phyloP scores from a whole-genome alignment of 1,140 invertebrate species.

The Macrostomum lignano region DNA sequence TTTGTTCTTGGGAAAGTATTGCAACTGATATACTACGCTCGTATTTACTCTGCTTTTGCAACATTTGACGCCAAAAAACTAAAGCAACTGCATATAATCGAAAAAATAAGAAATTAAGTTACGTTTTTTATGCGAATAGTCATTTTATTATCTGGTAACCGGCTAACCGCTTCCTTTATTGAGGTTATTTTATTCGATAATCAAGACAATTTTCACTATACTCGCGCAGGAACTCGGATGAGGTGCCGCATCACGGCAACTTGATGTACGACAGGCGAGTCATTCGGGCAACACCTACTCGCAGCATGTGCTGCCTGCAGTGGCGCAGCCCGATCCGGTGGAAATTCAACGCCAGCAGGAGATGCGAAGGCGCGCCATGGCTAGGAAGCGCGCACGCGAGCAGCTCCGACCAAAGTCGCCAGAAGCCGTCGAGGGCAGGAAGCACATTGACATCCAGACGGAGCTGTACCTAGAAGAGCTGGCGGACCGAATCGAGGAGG shows the following conservation, averaged over 20 bases:
- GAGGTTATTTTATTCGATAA: background rate
- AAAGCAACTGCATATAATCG: background rate
- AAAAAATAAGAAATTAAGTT: background rate
- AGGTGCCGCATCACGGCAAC: slow-evolving; percentile 26
- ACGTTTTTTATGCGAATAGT: too few species aligned
- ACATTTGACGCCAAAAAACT: background rate
- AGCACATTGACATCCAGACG: slow-evolving; percentile 54
- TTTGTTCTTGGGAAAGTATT: too few species aligned
- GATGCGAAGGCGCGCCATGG: slow-evolving; percentile 18
- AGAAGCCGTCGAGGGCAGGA: slow-evolving; percentile 39
- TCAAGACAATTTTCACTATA: too few species aligned
- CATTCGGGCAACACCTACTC: slow-evolving; percentile 47
- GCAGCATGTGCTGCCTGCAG: slow-evolving; percentile 32
- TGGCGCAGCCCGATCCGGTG: slow-evolving; percentile 29
- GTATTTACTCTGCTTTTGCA: too few species aligned
- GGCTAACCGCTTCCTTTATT: too few species aligned
- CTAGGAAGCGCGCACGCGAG: slow-evolving; percentile 23
- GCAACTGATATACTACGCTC: too few species aligned
- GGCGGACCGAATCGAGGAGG: slow-evolving; percentile 31
- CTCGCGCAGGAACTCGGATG: background rate
- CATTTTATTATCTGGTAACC: too few species aligned
- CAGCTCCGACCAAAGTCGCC: slow-evolving; percentile 20
- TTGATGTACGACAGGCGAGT: slow-evolving; percentile 56
- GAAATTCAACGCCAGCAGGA: slow-evolving; percentile 27
- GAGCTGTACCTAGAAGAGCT: slow-evolving; percentile 57